Conservation (phyloP, 2,797 vertebrate genomes). For the Enteromius trimaculatus region DNA sequence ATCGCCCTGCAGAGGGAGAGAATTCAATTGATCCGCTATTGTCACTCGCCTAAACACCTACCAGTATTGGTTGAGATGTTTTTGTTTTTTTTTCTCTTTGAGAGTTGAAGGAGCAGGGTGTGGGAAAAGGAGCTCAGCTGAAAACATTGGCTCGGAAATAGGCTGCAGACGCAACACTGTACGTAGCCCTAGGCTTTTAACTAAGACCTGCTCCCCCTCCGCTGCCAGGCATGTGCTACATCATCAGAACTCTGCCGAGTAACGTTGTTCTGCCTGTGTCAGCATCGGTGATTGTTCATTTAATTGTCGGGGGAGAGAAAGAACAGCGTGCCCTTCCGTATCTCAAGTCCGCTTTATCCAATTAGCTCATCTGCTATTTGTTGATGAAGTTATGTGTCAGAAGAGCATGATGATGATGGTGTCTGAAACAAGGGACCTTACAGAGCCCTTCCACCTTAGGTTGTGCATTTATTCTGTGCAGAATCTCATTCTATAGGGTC, state of each 20-base stretch:
- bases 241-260: slow-evolving; percentile 28
- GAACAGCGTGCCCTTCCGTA: slow-evolving; percentile 38
- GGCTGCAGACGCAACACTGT: neutral
- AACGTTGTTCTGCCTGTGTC: slow-evolving; percentile 39
- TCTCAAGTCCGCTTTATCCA: slow-evolving; percentile 29
- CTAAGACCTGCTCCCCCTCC: slow-evolving; percentile 5
- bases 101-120: neutral
- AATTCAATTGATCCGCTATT: slow-evolving; percentile 64
- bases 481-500: slow-evolving; percentile 5
- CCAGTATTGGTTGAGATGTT: neutral
- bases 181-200: slow-evolving; percentile 18
- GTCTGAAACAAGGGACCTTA: slow-evolving; percentile 14
- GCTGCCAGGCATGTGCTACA: neutral
- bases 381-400: slow-evolving; percentile 39
- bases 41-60: slow-evolving; percentile 26
- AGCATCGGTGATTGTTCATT: slow-evolving; percentile 43
- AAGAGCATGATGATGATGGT: slow-evolving; percentile 10
- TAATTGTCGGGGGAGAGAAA: slow-evolving; percentile 48
- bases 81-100: slow-evolving; percentile 6
- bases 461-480: neutral
- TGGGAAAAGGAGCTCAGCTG: neutral
- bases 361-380: slow-evolving; percentile 51
- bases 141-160: neutral
- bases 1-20: slow-evolving; percentile 58
- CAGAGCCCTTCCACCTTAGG: neutral